Evolutionary conservation across 2,113 vertebrate genomes (phyloP).

Genomic region (Gopherus evgoodei): DNA sequence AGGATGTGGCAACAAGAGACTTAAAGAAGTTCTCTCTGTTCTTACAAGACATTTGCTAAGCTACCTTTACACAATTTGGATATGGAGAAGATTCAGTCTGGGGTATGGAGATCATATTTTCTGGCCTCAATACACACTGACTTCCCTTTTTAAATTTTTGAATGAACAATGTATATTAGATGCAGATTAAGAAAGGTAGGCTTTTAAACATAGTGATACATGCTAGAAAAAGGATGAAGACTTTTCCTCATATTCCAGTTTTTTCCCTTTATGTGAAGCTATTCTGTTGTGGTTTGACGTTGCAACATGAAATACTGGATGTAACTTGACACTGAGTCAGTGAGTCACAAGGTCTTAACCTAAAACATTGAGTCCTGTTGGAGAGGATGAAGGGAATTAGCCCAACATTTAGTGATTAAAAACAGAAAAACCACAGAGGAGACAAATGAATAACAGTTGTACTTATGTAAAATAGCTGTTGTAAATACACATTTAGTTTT

Average conservation of each 20-base stretch:
- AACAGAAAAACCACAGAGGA: neutral
- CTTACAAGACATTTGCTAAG: neutral
- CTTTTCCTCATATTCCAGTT: neutral
- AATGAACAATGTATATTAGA: neutral
- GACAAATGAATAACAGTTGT: conserved; percentile 13
- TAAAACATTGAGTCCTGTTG: neutral
- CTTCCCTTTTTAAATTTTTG: neutral
- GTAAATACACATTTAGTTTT: conserved; percentile 22
- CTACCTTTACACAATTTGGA: neutral
- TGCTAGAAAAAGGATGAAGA: neutral
- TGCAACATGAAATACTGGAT: neutral
- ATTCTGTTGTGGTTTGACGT: conserved; percentile 6
- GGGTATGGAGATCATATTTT: neutral
- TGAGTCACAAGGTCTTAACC: conserved; percentile 22
- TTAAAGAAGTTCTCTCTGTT: neutral
- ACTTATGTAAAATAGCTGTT: conserved; percentile 47
- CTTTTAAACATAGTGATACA: conserved; percentile 5
- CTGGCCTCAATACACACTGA: neutral
- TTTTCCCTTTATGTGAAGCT: neutral
- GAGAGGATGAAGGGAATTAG: conserved; percentile 2
- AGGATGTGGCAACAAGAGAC: neutral
- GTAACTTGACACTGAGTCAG: neutral
- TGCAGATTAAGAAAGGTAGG: neutral
- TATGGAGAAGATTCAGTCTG: neutral
- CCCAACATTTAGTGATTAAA: conserved; percentile 9